Evolutionary conservation across 30 jellyfish, hydroid and myxozoan genomes (phyloP), one percentile per base, ranked within the genome.

Genomic region (Nemopilema nomurai): DNA sequence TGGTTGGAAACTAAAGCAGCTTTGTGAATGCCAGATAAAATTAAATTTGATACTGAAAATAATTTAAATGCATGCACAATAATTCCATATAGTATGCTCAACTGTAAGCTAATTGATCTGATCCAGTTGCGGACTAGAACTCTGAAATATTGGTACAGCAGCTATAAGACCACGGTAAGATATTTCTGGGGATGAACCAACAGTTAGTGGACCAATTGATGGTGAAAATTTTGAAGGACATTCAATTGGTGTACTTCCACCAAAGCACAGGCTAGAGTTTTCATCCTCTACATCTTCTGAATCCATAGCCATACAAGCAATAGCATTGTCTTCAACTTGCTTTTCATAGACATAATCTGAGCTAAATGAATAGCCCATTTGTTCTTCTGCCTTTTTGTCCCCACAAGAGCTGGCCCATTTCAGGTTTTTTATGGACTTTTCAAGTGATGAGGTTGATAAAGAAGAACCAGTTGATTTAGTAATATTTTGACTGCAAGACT

Each of bases 71-170:
- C 13, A 3, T 41, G 57, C 13, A 41, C 6, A 13, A 13, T 41
- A 13, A 41, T 13, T 3, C 6, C 13, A 3, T 13, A 6, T 41
- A 3, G 57, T 3, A 41, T 13, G 57, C 57, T 41, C 13, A 13
- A 41, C 9, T 41, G 13, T 13, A 41, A 41, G 6, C 57, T 41
- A 41, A 6, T 41, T 3, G 13, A 13, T 3, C 13, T 41, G 13
- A 67, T 23, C 8, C 21, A 67, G 41, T 73, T 33, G 32, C 4
- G 21, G 69, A 73, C 70, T 73, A 18, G 68, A 66, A 24, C 83
- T 73, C 19, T 33, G 83, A 33, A 33, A 4, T 19, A 73, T 31
- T n/a, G 83, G 83, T 16, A 73, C 83, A 8, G 83, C 83, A 18
- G 69, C 70, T 16, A 73, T 32, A 0, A 73, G 51, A 18, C 83